phyloP scores from a whole-genome alignment of 2,888 invertebrate genomes.

The Chrysina gloriosa region DNA sequence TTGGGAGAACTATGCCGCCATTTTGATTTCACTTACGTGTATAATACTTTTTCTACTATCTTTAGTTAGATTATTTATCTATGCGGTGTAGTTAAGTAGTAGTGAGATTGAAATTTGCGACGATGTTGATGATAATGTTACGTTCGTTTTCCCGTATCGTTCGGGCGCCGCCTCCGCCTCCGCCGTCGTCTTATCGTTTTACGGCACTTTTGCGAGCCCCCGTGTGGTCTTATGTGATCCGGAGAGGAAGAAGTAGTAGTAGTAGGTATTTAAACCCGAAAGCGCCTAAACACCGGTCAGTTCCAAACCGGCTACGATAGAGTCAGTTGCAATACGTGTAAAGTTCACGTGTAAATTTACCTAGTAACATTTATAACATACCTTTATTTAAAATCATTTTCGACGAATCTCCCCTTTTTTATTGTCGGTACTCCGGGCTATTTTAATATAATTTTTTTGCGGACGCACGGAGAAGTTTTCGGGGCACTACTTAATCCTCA shows the following conservation, averaged over 20 bases:
- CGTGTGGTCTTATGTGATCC: background rate
- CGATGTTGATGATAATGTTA: background rate
- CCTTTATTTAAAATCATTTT: too few species aligned
- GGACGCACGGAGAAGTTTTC: background rate
- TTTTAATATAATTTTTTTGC: conserved; percentile 7
- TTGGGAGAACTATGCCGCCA: too few species aligned
- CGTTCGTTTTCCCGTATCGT: conserved; percentile 1
- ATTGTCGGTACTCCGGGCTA: background rate
- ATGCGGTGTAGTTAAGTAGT: too few species aligned
- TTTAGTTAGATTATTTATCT: too few species aligned
- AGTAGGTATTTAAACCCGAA: conserved; percentile 30
- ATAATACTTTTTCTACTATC: too few species aligned
- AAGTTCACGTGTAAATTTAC: conserved; percentile 2
- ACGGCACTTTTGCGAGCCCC: conserved; percentile 12
- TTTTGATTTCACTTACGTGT: too few species aligned
- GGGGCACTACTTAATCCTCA: background rate
- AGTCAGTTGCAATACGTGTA: background rate
- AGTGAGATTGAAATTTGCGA: background rate
- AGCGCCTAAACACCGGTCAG: conserved; percentile 22
- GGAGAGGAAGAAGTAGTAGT: conserved; percentile 29
- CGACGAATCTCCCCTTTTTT: too few species aligned
- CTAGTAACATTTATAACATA: too few species aligned
- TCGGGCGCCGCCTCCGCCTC: conserved; percentile 7
- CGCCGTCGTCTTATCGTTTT: conserved; percentile 2
- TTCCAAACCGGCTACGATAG: background rate